A percentile compares a stretch with the other conserved stretches of the same genome.
phyloP scores from a whole-genome alignment of 2,888 invertebrate species.

The Tetheella fluctuosa region DNA sequence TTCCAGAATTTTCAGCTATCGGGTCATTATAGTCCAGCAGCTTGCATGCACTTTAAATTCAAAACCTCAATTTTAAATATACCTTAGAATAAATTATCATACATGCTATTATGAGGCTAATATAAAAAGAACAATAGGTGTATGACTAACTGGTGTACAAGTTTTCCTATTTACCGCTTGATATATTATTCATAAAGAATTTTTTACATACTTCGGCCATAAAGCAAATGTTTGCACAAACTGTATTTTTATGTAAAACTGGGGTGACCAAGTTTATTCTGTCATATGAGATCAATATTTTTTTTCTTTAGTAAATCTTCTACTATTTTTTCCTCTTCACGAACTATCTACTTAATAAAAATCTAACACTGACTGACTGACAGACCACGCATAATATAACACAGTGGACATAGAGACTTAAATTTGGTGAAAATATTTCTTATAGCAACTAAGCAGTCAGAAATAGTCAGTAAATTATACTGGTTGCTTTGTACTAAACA shows the following conservation, averaged over 20 bases:
- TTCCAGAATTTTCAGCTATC: neutral
- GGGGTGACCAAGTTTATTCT: neutral
- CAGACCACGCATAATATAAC: too few species aligned
- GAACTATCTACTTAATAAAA: too few species aligned
- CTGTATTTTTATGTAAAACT: slow-evolving; percentile 1
- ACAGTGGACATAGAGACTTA: too few species aligned
- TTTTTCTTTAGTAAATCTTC: too few species aligned
- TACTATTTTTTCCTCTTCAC: too few species aligned
- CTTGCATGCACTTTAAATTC: neutral
- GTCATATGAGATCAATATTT: neutral
- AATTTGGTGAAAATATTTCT: too few species aligned
- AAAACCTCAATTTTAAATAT: neutral
- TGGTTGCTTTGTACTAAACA: too few species aligned
- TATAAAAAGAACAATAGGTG: neutral
- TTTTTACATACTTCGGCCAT: neutral
- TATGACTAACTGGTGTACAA: slow-evolving; percentile 9
- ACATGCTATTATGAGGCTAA: neutral
- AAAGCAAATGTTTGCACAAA: slow-evolving; percentile 6
- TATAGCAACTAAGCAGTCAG: too few species aligned
- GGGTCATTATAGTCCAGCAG: neutral
- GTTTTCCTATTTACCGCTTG: slow-evolving; percentile 5
- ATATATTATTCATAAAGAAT: slow-evolving; percentile 10
- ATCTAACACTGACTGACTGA: too few species aligned
- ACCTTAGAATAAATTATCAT: neutral
- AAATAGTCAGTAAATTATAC: too few species aligned